Percentiles rank a stretch among this genome's conserved stretches.
Evolutionary conservation across 2,797 vertebrate species (phyloP).

Genomic region (Ctenochaetus hawaiiensis): DNA sequence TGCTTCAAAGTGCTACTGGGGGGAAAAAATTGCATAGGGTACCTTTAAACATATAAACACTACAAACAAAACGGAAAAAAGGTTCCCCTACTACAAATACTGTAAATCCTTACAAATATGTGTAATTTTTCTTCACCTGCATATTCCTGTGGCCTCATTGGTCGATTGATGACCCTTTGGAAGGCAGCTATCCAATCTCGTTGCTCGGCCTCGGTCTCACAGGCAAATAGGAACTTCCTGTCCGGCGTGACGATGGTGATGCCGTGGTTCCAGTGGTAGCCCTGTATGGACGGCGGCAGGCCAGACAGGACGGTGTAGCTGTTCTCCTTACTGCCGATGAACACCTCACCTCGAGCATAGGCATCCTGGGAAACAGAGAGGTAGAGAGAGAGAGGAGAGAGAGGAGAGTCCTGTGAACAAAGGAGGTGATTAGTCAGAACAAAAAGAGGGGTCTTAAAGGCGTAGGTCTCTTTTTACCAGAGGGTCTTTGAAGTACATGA

Average conservation of each 20-base stretch:
- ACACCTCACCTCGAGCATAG: conserved; percentile 95
- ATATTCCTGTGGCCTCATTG: conserved; percentile 98
- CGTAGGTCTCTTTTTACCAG: conserved; percentile 86
- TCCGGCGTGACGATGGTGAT: conserved; percentile 97
- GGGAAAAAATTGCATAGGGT: too few relatives aligned
- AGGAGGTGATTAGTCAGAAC: background rate
- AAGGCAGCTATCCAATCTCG: conserved; percentile 94
- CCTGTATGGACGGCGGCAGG: conserved; percentile 91
- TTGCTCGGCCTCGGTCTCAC: conserved; percentile 93
- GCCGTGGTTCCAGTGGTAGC: conserved; percentile 93
- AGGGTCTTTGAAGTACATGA: conserved; percentile 99
- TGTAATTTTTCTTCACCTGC: conserved; percentile 85
- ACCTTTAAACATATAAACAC: too few relatives aligned
- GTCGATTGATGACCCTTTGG: conserved; percentile 92
- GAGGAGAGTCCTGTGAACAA: background rate
- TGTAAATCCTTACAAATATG: too few relatives aligned
- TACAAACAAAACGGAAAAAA: too few relatives aligned
- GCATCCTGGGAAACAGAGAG: conserved; percentile 87
- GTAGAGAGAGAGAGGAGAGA: background rate
- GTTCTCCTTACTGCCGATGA: conserved; percentile 96
- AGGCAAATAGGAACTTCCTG: conserved; percentile 95
- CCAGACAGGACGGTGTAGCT: conserved; percentile 93
- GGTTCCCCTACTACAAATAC: too few relatives aligned
- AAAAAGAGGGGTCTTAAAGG: background rate
- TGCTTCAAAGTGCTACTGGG: too few relatives aligned